These are phyloP conservation scores for Condylostylus longicornis DNA, from an alignment of 1,140 invertebrate species.

Conservation along the genomic window DNA sequence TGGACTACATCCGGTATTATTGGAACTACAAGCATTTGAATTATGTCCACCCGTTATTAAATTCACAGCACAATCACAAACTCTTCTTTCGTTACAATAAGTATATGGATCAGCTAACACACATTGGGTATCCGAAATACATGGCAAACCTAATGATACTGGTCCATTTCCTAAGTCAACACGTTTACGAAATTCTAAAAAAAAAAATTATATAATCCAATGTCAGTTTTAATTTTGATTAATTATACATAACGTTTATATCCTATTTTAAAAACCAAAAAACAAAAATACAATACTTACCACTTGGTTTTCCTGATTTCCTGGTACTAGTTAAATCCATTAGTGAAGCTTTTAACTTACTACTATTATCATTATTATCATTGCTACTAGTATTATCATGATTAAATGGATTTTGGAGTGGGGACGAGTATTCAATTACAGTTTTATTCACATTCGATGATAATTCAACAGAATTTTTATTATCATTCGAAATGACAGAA, in stretches of 20 bases:
- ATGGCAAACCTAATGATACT: conserved; percentile 59
- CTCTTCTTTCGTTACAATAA: conserved; percentile 51
- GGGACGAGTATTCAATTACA: too few relatives aligned
- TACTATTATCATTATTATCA: too few relatives aligned
- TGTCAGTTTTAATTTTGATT: neutral
- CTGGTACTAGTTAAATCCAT: conserved; percentile 12
- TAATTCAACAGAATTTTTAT: conserved; percentile 5
- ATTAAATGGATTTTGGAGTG: too few relatives aligned
- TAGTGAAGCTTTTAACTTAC: too few relatives aligned
- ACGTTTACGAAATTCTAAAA: conserved; percentile 28
- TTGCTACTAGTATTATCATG: too few relatives aligned
- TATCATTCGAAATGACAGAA: neutral
- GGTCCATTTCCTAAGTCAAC: conserved; percentile 38
- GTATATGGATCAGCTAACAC: conserved; percentile 60
- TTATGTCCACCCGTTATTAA: conserved; percentile 27
- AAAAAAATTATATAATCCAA: conserved; percentile 5
- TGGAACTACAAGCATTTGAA: conserved; percentile 46
- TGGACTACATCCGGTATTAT: conserved; percentile 56
- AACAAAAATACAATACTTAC: neutral
- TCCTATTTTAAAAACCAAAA: neutral
- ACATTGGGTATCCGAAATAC: conserved; percentile 61
- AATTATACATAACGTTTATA: neutral
- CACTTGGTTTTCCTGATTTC: conserved; percentile 11
- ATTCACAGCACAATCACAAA: conserved; percentile 58
- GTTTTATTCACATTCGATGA: too few relatives aligned